These are phyloP conservation scores for Phaethon lepturus DNA, from an alignment of 2,113 vertebrate species.

Conservation along the genomic window DNA sequence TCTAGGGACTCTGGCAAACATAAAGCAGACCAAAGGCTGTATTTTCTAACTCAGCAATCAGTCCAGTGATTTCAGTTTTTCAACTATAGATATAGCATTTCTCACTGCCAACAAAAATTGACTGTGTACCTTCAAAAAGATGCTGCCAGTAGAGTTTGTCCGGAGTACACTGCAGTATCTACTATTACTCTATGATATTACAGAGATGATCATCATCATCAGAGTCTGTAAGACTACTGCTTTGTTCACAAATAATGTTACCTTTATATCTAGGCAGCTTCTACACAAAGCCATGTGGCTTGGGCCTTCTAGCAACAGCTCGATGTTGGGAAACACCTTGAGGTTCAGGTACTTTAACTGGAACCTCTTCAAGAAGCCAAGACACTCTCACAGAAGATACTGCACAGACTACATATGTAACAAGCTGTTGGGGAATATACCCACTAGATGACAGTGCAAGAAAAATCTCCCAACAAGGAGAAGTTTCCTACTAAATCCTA, in stretches of 20 bases:
- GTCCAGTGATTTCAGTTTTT: background rate
- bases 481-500: background rate
- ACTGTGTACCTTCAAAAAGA: background rate
- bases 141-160: too few relatives aligned
- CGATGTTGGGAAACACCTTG: rapidly evolving
- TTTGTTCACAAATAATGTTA: rapidly evolving
- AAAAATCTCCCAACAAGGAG: background rate
- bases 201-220: background rate
- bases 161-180: rapidly evolving
- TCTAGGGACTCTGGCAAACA: background rate
- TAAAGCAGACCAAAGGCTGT: background rate
- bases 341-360: background rate
- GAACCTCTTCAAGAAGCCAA: background rate
- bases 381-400: rapidly evolving
- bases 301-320: background rate
- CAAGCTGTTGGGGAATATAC: rapidly evolving
- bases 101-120: rapidly evolving
- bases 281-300: background rate
- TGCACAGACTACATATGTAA: rapidly evolving
- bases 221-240: background rate
- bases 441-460: background rate
- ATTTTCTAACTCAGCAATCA: background rate
- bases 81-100: rapidly evolving
- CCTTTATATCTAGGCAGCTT: background rate
- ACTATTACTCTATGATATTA: rapidly evolving